Evolutionary conservation across 2,113 vertebrate genomes (phyloP).

Genomic region (Penelope pileata): DNA sequence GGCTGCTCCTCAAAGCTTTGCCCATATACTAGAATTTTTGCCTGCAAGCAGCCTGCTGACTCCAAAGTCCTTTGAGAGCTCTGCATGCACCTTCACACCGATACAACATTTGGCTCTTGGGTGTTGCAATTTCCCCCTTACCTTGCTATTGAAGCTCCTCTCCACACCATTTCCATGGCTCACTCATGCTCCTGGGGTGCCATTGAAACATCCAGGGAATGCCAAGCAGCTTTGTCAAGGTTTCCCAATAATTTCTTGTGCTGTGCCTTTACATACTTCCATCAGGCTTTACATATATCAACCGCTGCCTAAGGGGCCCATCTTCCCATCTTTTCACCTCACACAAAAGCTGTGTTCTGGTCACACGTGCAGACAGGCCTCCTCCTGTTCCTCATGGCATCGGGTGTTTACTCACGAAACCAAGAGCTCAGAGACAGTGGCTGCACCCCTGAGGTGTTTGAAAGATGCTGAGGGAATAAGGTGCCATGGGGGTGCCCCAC

Average conservation of each 20-base stretch:
- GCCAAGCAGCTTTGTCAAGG: accelerated
- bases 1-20: neutral
- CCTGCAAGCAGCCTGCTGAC: neutral
- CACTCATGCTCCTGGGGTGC: accelerated
- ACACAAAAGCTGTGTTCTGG: neutral
- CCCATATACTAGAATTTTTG: neutral
- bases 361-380: neutral
- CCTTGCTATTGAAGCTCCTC: neutral
- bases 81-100: neutral
- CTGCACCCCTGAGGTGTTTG: accelerated
- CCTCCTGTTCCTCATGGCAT: neutral
- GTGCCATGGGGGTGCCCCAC: neutral
- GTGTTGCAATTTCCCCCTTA: neutral
- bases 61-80: neutral
- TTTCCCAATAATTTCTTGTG: neutral
- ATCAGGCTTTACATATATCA: neutral
- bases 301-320: neutral
- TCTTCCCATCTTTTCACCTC: neutral
- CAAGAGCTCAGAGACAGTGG: accelerated
- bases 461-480: accelerated
- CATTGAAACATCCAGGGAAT: neutral
- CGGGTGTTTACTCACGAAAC: neutral
- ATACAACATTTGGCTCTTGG: accelerated
- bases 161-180: neutral
- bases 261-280: accelerated